These are phyloP conservation scores for Caenorhabditis sinica DNA, from an alignment of 2,888 invertebrate genomes.

Conservation along the genomic window DNA sequence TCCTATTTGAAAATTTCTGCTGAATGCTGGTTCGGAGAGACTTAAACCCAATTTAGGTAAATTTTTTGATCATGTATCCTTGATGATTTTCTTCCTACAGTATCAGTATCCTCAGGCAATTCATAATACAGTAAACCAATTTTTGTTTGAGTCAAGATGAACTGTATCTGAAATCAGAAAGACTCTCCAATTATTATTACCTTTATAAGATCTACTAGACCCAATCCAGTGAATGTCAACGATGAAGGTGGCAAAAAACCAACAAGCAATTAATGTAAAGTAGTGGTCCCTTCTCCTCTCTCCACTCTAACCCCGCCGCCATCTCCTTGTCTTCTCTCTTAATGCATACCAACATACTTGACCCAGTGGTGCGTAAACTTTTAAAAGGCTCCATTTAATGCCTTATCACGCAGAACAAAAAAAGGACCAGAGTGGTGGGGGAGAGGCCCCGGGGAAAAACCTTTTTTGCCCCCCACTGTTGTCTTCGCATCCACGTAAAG, in stretches of 20 bases:
- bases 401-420: constrained; percentile 30
- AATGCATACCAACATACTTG: constrained; percentile 52
- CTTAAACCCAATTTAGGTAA: no score
- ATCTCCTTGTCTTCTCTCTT: constrained; percentile 1
- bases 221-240: not conserved
- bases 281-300: constrained; percentile 2
- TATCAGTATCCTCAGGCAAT: no score
- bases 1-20: no score
- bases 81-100: no score
- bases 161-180: no score
- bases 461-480: constrained; percentile 3
- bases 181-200: no score
- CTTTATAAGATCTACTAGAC: no score
- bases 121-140: no score
- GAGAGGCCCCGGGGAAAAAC: constrained; percentile 4
- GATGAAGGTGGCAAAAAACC: constrained; percentile 25
- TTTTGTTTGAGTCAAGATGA: no score
- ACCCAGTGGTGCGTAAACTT: constrained; percentile 44
- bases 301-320: not conserved
- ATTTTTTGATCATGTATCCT: no score
- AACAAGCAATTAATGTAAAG: constrained; percentile 61
- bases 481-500: constrained; percentile 14
- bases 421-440: no score
- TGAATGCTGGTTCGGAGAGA: no score
- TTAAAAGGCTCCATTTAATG: constrained; percentile 47